These are phyloP conservation scores for Leuciscus idus DNA, from an alignment of 2,113 vertebrate species.

Conservation along the genomic window DNA sequence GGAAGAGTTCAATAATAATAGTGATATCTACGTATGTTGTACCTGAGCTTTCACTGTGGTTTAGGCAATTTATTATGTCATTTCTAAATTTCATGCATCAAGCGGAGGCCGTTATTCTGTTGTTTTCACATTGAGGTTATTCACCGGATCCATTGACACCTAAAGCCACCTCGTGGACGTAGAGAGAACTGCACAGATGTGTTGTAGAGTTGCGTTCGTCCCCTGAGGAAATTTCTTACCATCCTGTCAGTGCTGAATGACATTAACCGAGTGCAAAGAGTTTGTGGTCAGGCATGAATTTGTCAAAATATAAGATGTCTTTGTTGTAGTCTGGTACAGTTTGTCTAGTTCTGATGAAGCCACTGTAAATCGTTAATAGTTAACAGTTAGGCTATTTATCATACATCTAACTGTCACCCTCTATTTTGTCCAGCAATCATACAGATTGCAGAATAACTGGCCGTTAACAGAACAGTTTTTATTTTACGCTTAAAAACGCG, in stretches of 20 bases:
- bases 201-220: background rate
- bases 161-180: conserved; percentile 11
- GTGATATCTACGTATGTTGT: background rate
- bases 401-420: background rate
- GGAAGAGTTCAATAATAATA: background rate
- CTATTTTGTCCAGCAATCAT: background rate
- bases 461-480: background rate
- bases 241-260: background rate
- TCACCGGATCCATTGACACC: background rate
- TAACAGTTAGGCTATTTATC: no score
- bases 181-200: background rate
- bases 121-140: background rate
- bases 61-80: background rate
- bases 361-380: background rate
- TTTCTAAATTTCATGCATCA: background rate
- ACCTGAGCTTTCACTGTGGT: background rate
- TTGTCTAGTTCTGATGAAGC: background rate
- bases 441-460: background rate
- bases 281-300: background rate
- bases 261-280: background rate
- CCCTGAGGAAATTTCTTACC: background rate
- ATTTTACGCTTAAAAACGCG: background rate
- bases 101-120: background rate
- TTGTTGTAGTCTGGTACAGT: background rate
- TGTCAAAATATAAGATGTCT: background rate